These are phyloP conservation scores for Hystrix brachyura DNA, from an alignment of 2,113 vertebrate genomes.

Conservation along the genomic window DNA sequence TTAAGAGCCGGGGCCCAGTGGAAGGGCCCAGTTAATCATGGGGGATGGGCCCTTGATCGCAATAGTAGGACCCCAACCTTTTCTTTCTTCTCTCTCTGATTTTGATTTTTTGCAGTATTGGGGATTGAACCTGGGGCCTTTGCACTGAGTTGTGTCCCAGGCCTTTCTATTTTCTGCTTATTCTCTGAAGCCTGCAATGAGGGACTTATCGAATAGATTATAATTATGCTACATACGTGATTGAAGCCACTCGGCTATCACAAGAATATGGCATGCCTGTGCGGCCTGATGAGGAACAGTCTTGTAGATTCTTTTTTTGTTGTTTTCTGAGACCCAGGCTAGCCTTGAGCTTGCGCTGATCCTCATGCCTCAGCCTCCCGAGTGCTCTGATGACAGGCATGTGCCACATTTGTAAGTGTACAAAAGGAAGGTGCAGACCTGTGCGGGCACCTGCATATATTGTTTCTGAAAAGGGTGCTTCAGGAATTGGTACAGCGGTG, in stretches of 20 bases:
- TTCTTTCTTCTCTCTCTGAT: background rate
- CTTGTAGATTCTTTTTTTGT: background rate
- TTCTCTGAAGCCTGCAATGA: background rate
- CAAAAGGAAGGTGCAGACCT: background rate
- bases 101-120: background rate
- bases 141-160: background rate
- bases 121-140: background rate
- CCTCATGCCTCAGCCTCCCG: background rate
- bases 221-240: background rate
- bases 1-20: background rate
- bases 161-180: background rate
- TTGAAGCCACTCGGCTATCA: background rate
- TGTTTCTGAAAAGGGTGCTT: background rate
- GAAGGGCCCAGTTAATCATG: background rate
- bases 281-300: background rate
- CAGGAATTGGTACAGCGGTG: too few relatives aligned
- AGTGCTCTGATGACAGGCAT: background rate
- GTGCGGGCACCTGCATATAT: background rate
- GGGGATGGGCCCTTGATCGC: background rate
- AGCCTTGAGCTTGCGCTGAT: background rate
- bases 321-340: background rate
- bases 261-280: background rate
- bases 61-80: background rate
- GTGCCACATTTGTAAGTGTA: too few relatives aligned
- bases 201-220: background rate